Base-by-base conservation (phyloP, 2,113 vertebrate species). In the Neoarius graeffei region DNA sequence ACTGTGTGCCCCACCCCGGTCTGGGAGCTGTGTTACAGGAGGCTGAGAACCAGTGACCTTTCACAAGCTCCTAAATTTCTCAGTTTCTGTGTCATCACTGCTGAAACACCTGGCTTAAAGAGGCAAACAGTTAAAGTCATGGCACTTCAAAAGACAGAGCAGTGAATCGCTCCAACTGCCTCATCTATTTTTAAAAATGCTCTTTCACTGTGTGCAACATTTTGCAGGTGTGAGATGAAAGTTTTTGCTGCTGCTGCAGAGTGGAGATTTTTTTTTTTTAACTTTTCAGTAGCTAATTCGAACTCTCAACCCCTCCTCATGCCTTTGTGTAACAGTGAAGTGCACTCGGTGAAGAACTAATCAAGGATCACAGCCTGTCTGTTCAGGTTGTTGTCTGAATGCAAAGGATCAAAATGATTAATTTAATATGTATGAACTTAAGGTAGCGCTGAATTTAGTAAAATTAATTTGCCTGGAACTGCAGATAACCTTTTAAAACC, bases 181-280 rank as follows among this genome's bases (percentile, higher is more conserved):
- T 85, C 27, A 54, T 90, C 87, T 90, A 90, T 90, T 90, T 90
- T 88, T 90, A 86, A 81, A 81, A 42, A 8, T 25, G 50, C 79
- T 50, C 76, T 67, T 88, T 86, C 81, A 19, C 87, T 19, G 19
- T 48, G 82, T 77, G 67, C 83, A 59, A 52, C 81, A 67, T 74
- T 64, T 64, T 84, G 52, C 88, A 91, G 90, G 81, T 89, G 90
- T 73, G 81, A 82, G 85, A 60, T 91, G 66, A 85, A 15, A 30
- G 64, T 25, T 3, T 59, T 74, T 14, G 9, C 64, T 73, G 17
- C 15, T 30, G 76, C 5, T 14, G 14, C 56, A 52, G 19, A 57
- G 27, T 73, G 20, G 8, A 73, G 27, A 59, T 48, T 48, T 0
- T 84, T 67, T 84, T 69, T 85, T 56, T 84, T 67, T 84, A 54